These are phyloP conservation scores for Glaucidium brasilianum DNA, from an alignment of 2,113 vertebrate species.

Conservation along the genomic window DNA sequence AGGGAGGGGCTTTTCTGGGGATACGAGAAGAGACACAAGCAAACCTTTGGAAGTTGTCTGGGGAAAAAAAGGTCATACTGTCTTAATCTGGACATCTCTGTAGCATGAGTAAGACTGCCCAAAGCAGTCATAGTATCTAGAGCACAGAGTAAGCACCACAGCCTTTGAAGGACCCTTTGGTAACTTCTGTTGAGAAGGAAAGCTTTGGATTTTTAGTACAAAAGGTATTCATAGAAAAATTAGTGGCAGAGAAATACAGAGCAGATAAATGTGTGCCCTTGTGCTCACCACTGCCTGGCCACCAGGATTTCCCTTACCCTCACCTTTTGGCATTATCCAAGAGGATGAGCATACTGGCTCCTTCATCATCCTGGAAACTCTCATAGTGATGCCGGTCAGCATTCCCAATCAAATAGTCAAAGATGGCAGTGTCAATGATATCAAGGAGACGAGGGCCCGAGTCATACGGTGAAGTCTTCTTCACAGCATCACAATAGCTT, in stretches of 20 bases:
- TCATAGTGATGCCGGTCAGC: conserved; percentile 98
- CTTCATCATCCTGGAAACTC: conserved; percentile 97
- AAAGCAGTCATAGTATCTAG: neutral
- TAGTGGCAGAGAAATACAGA: neutral
- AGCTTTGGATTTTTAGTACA: neutral
- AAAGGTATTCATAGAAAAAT: neutral
- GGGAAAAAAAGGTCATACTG: neutral
- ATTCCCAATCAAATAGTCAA: conserved; percentile 96
- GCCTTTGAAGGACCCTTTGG: neutral
- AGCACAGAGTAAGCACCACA: neutral
- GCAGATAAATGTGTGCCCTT: accelerated
- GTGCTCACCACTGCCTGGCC: neutral
- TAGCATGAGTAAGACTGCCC: neutral
- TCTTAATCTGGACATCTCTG: neutral
- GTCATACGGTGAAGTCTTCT: conserved; percentile 96
- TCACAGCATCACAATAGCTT: conserved; percentile 96
- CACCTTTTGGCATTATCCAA: conserved; percentile 98
- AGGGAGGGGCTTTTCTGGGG: neutral
- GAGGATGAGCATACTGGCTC: conserved; percentile 97
- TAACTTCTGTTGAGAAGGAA: neutral
- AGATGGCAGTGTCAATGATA: conserved; percentile 93
- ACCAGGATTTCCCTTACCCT: neutral
- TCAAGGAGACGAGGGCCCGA: conserved; percentile 92
- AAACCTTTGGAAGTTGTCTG: neutral
- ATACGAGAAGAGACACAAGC: neutral